A percentile compares a stretch with the other conserved stretches of the same genome.
These are phyloP conservation scores for Casuarius casuarius DNA, from an alignment of 2,113 vertebrate genomes.

Conservation along the genomic window DNA sequence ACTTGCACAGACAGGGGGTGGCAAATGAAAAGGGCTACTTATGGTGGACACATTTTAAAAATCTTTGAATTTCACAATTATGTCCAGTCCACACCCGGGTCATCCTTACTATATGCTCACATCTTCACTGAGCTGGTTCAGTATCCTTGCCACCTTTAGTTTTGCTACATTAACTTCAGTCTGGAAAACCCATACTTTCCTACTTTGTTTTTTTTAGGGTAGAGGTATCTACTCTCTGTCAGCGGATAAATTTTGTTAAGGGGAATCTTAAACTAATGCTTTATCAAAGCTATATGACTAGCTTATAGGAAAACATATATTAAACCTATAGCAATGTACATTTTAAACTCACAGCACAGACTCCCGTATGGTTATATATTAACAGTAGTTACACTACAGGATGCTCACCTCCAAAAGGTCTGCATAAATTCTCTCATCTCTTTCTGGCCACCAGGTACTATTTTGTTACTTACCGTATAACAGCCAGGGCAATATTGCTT, in stretches of 20 bases:
- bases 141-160: background rate
- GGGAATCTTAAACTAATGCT: background rate
- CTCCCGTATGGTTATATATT: background rate
- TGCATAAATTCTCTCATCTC: background rate
- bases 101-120: background rate
- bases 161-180: constrained; percentile 15
- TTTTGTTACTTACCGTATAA: background rate
- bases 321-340: background rate
- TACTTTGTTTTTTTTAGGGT: background rate
- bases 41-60: background rate
- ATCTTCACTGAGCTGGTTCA: background rate
- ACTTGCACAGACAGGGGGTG: background rate
- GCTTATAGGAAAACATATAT: background rate
- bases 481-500: background rate
- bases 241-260: background rate
- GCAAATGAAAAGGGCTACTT: background rate
- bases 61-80: background rate
- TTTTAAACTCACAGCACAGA: background rate
- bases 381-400: background rate
- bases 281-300: background rate
- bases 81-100: constrained; percentile 18
- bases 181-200: background rate
- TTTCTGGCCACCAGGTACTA: background rate
- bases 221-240: background rate
- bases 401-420: background rate